These are phyloP conservation scores for Hippoglossus hippoglossus DNA, from an alignment of 2,797 vertebrate species.

Conservation along the genomic window DNA sequence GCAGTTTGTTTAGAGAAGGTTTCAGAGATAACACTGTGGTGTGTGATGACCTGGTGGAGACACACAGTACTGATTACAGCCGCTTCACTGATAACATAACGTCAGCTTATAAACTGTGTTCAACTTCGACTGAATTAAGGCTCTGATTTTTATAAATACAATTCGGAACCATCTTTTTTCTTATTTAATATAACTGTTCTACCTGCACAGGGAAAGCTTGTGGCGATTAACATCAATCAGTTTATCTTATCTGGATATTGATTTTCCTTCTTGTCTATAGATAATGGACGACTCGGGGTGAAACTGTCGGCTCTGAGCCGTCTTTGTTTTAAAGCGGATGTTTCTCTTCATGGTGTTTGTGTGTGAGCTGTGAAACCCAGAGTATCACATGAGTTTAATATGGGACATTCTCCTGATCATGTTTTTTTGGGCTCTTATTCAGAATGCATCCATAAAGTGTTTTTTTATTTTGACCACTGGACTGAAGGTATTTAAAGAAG, in stretches of 20 bases:
- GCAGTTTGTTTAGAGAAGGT: slow-evolving; percentile 23
- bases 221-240: neutral
- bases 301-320: neutral
- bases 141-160: neutral
- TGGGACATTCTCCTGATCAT: no score
- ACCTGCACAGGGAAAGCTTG: neutral
- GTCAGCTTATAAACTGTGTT: neutral
- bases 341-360: no score
- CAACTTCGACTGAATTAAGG: neutral
- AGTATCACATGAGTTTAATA: neutral
- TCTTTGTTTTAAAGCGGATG: neutral
- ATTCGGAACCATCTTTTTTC: neutral
- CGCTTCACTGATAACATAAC: slow-evolving; percentile 38
- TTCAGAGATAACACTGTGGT: slow-evolving; percentile 39
- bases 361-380: no score
- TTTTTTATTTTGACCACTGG: no score
- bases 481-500: no score
- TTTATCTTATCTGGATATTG: slow-evolving; percentile 27
- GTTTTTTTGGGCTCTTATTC: no score
- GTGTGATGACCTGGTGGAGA: slow-evolving; percentile 37
- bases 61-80: neutral
- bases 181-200: neutral
- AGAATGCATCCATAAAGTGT: no score
- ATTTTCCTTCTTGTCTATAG: slow-evolving; percentile 26
- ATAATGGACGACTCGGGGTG: neutral